These are phyloP conservation scores for Erethizon dorsatum DNA, from an alignment of 2,797 vertebrate species.

Conservation along the genomic window DNA sequence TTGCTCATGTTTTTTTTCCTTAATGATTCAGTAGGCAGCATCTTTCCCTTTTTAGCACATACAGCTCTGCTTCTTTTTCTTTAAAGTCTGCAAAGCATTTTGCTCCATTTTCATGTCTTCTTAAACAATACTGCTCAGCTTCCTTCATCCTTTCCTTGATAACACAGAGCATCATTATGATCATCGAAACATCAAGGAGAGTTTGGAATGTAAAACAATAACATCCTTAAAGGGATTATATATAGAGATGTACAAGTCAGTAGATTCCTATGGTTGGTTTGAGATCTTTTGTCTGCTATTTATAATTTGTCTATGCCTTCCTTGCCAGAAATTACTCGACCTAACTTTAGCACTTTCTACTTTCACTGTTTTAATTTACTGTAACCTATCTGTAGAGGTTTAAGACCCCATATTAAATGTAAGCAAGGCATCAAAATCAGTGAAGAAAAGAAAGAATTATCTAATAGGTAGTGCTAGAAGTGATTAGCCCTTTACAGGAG, in stretches of 20 bases:
- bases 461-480: neutral
- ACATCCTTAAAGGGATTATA: neutral
- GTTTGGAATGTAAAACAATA: neutral
- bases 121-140: constrained; percentile 10
- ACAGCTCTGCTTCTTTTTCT: neutral
- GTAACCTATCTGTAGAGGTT: neutral
- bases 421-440: constrained; percentile 41
- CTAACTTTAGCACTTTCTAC: neutral
- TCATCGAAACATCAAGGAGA: neutral
- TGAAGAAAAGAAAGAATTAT: constrained; percentile 14
- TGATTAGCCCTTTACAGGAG: neutral
- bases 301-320: neutral
- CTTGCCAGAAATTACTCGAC: neutral
- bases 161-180: neutral
- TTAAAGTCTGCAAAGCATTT: neutral
- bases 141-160: constrained; percentile 12
- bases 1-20: neutral
- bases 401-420: constrained; percentile 9
- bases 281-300: neutral
- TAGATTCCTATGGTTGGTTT: neutral
- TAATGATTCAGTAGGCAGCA: constrained; percentile 30
- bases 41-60: neutral
- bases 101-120: neutral
- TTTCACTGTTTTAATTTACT: constrained; percentile 16
- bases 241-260: neutral